Base-by-base conservation (phyloP, 2,888 invertebrate genomes). In the Amphipyra berbera region DNA sequence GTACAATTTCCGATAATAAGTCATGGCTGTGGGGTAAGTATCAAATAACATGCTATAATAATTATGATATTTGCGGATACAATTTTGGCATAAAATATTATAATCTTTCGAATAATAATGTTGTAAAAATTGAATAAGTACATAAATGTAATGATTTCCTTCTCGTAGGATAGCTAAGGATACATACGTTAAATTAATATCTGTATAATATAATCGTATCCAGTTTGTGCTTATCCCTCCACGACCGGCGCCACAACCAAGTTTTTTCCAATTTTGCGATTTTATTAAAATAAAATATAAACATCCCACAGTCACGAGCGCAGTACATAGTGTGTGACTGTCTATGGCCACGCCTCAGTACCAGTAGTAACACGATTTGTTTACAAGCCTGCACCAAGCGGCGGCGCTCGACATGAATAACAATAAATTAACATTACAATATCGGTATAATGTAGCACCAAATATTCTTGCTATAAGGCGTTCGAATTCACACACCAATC, bases 361-460 rank as follows among this genome's bases (percentile, higher is more conserved):
- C 1, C 7, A 42, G 33, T 33, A 15, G 58, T n/a, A 40, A 40
- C 55, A 12, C 35, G 47, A 33, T 48, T 37, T 1, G 33, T 45
- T 47, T 14, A 30, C 47, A 48, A 48, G 47, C 15, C 38, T 47
- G 33, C 33, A 47, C 33, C 33, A 33, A 47, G 33, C 46, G 8
- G 57, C 52, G 55, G 44, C 50, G 44, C 53, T 38, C 13, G 41
- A 60, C 61, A 6, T 46, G 46, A 54, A 56, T 70, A 72, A 73
- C 71, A 73, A 80, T 68, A 57, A 59, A 70, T 69, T 67, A 75
- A 64, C 47, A 64, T 63, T 71, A 73, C 63, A 69, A 72, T 76
- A 72, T 78, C 70, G 61, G 79, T 79, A 79, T 77, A 76, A 72
- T 53, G 76, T 85, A 85, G 84, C 85, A 83, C 84, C 85, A 85